Base-by-base conservation (phyloP, 2,113 vertebrate species). In the Elephantulus edwardii region DNA sequence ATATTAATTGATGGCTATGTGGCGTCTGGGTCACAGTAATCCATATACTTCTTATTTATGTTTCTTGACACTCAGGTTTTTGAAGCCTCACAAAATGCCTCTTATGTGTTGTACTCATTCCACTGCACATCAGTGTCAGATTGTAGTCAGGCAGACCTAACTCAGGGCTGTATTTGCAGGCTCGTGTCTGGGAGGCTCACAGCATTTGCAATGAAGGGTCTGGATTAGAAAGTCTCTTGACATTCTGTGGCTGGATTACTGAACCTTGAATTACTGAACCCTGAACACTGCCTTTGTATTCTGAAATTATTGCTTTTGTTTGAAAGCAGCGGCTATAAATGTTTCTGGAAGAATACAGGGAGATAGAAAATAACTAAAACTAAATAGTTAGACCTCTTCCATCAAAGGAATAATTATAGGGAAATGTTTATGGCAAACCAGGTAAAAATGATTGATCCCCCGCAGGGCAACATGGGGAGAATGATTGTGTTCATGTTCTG, bases 281-380 rank as follows among this genome's bases (percentile, higher is more conserved):
- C 70, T 76, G 64, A 52, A 50, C 35, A 78, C 5, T 72, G 22
- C 66, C 68, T 60, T 91, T 93, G 3, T 92, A 0, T 93, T 93
- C 83, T 52, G 38, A 85, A 94, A 83, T 86, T 54, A 46, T 93
- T 89, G 80, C 79, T 89, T 85, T 44, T 89, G 90, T 48, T 90
- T 91, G 62, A 88, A 84, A 92, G 38, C 38, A 93, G 86, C 72
- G 68, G 66, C 71, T 71, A 54, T 54, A 22, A 52, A 68, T 88
- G 62, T 56, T 77, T 72, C 10, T 44, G 50, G 50, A 11, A 38
- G 40, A 58, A 35, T 58, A 33, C 35, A 35, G 26, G 60, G 74
- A 70, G 62, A 83, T 71, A n/a, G 30, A 83, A 75, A 93, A 90
- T 72, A 84, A 85, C 70, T 75, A 82, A 78, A 54, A 75, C 42